A percentile compares a stretch with the other conserved stretches of the same genome.
phyloP scores from a whole-genome alignment of 2,888 invertebrate genomes.

The Drosophila formosana region DNA sequence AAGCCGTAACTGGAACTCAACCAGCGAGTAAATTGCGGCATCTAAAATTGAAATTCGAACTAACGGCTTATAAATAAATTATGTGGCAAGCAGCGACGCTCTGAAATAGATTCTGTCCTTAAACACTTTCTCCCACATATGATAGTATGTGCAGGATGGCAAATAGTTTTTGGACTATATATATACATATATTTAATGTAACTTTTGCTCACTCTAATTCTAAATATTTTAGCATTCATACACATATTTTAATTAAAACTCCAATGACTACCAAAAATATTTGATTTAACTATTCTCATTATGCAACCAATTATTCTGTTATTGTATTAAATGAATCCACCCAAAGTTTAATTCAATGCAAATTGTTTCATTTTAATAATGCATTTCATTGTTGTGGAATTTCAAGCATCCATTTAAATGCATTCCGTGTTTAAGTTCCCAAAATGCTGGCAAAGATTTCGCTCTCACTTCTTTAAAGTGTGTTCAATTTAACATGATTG shows the following conservation, averaged over 20 bases:
- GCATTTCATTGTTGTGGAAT: background rate
- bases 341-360: background rate
- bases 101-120: constrained; percentile 13
- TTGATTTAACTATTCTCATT: no score
- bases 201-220: background rate
- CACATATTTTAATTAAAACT: no score
- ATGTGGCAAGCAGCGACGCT: constrained; percentile 4
- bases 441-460: background rate
- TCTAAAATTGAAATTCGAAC: constrained; percentile 51
- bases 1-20: constrained; percentile 18
- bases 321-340: no score
- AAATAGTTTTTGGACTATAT: background rate
- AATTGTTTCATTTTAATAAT: background rate
- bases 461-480: background rate
- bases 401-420: background rate
- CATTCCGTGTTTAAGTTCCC: background rate
- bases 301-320: no score
- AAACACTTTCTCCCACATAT: background rate
- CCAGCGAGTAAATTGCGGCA: constrained; percentile 28
- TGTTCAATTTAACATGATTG: constrained; percentile 1
- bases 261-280: no score
- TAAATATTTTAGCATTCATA: background rate
- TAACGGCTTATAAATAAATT: constrained; percentile 51
- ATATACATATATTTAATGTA: background rate
- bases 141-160: background rate